phyloP scores from a whole-genome alignment of 2,888 invertebrate genomes.

The Zaprionus bogoriensis region DNA sequence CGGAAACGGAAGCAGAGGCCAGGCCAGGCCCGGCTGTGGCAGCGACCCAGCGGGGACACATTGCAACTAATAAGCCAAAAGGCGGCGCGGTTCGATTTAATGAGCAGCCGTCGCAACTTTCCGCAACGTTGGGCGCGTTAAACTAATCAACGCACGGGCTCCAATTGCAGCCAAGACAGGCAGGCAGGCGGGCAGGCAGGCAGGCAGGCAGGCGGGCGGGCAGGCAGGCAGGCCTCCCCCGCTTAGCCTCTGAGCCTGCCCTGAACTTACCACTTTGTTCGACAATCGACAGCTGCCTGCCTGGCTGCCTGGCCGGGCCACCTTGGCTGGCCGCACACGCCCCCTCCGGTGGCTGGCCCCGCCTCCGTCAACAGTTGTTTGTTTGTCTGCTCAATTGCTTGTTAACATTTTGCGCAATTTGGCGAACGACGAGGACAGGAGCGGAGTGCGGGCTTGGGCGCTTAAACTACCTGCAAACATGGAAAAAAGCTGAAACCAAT shows the following conservation, averaged over 20 bases:
- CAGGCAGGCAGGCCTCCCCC: not conserved
- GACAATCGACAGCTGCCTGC: slow-evolving; percentile 53
- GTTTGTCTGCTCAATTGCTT: slow-evolving; percentile 78
- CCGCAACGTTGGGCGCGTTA: slow-evolving; percentile 73
- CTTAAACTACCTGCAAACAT: slow-evolving; percentile 72
- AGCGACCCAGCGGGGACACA: slow-evolving; percentile 34
- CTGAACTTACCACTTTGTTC: not conserved
- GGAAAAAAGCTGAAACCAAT: slow-evolving; percentile 73
- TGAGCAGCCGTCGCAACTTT: slow-evolving; percentile 73
- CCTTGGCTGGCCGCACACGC: slow-evolving; percentile 5
- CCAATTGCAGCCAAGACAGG: slow-evolving; percentile 36
- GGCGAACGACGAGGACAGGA: slow-evolving; percentile 42
- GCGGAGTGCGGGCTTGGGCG: not conserved
- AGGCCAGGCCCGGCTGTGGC: slow-evolving; percentile 11
- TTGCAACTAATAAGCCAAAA: slow-evolving; percentile 67
- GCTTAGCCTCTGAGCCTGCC: too few species aligned
- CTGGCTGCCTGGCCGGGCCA: slow-evolving; percentile 37
- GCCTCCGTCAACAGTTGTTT: slow-evolving; percentile 61
- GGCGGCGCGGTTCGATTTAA: slow-evolving; percentile 68
- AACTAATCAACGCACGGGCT: slow-evolving; percentile 67
- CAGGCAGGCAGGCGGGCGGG: not conserved
- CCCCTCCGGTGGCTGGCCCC: too few species aligned
- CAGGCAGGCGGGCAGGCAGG: not conserved
- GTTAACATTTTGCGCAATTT: slow-evolving; percentile 78
- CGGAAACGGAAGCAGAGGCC: slow-evolving; percentile 3